phyloP scores from a whole-genome alignment of 1,140 invertebrate species.

The Cotesia vestalis region DNA sequence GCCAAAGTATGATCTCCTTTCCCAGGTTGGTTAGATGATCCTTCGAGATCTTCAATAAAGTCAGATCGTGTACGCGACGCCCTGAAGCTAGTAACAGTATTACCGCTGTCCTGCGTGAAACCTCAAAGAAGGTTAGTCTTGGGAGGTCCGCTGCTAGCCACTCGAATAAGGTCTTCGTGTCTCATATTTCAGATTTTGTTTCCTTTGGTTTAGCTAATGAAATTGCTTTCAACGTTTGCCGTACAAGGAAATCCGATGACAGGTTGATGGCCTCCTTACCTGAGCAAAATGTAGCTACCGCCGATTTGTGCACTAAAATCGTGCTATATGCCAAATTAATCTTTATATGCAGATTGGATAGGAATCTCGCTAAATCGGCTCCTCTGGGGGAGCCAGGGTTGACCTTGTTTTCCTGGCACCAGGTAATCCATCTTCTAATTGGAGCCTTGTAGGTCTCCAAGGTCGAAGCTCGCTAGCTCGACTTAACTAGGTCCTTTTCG shows the following conservation, averaged over 20 bases:
- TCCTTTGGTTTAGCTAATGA: conserved; percentile 15
- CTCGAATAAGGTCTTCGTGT: conserved; percentile 29
- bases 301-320: no score
- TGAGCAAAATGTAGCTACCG: conserved; percentile 40
- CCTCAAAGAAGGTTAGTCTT: conserved; percentile 35
- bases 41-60: conserved; percentile 37
- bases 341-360: no score
- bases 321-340: no score
- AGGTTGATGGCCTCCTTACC: background rate
- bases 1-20: conserved; percentile 40
- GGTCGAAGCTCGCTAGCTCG: conserved; percentile 27
- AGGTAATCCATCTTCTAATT: conserved; percentile 48
- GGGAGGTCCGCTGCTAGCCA: conserved; percentile 9
- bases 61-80: conserved; percentile 42
- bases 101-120: conserved; percentile 41
- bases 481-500: conserved; percentile 26
- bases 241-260: conserved; percentile 27
- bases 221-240: conserved; percentile 35
- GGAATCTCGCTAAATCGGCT: no score
- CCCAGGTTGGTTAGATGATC: conserved; percentile 12
- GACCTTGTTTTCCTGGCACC: conserved; percentile 41
- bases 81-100: conserved; percentile 43
- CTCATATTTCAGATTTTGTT: conserved; percentile 31
- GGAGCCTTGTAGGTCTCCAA: conserved; percentile 17
- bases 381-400: background rate